phyloP scores from a whole-genome alignment of 1,140 invertebrate species.

The Amyelois transitella region DNA sequence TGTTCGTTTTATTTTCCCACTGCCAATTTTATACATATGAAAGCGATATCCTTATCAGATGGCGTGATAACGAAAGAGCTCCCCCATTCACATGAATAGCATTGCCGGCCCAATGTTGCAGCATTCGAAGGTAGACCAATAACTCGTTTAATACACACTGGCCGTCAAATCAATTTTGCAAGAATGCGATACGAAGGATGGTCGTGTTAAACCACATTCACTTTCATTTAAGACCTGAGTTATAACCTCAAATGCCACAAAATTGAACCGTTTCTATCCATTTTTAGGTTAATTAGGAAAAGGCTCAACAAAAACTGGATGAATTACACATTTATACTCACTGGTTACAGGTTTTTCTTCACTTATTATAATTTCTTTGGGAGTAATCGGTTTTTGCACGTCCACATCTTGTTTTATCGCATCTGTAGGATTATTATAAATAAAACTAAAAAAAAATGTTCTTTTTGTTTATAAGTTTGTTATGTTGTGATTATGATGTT shows the following conservation, averaged over 20 bases:
- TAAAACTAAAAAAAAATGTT: constrained; percentile 34
- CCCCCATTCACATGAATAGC: constrained; percentile 20
- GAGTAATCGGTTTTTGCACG: constrained; percentile 59
- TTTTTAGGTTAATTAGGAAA: constrained; percentile 29
- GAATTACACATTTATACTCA: constrained; percentile 53
- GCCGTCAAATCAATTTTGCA: background rate
- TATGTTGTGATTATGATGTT: constrained; percentile 20
- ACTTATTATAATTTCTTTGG: constrained; percentile 50
- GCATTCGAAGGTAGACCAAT: background rate
- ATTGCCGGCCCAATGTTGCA: background rate
- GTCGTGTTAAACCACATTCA: constrained; percentile 19
- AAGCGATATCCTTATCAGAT: constrained; percentile 18
- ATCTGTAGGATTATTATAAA: constrained; percentile 70
- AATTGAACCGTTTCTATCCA: constrained; percentile 28
- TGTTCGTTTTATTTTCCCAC: constrained; percentile 30
- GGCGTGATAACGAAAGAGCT: constrained; percentile 22
- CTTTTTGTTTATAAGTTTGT: constrained; percentile 6
- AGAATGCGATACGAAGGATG: background rate
- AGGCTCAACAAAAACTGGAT: constrained; percentile 33
- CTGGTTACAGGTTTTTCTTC: constrained; percentile 59
- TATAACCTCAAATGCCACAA: constrained; percentile 43
- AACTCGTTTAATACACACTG: background rate
- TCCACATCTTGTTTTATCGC: constrained; percentile 58
- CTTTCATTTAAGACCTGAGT: constrained; percentile 17
- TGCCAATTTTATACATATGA: constrained; percentile 34